These are phyloP conservation scores for Trematomus loennbergii DNA, from an alignment of 2,113 vertebrate species.

Conservation along the genomic window DNA sequence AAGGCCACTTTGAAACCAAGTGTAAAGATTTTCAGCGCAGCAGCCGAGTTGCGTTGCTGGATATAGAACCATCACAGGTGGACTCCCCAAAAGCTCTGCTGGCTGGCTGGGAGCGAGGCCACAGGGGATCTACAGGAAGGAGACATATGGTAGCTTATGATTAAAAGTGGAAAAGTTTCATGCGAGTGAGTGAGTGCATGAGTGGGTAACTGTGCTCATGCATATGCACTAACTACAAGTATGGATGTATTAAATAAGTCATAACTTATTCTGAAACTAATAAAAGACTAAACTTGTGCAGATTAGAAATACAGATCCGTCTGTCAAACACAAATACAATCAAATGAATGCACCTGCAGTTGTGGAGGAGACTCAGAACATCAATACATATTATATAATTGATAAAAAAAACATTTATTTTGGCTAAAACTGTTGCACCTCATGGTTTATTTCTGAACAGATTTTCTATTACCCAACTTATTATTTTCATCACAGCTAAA, in stretches of 20 bases:
- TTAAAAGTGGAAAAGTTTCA: conserved; percentile 70
- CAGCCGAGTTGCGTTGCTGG: conserved; percentile 41
- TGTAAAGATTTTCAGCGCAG: conserved; percentile 30
- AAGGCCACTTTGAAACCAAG: conserved; percentile 45
- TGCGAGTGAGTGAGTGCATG: conserved; percentile 11
- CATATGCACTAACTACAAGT: conserved; percentile 6
- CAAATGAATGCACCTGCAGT: conserved; percentile 5
- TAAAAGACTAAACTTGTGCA: neutral
- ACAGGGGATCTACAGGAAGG: conserved; percentile 52
- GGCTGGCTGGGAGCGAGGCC: conserved; percentile 57
- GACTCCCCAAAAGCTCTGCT: conserved; percentile 51
- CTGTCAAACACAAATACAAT: conserved; percentile 9
- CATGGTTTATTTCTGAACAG: neutral
- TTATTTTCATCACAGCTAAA: neutral
- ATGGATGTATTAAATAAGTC: conserved; percentile 6
- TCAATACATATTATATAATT: conserved; percentile 2
- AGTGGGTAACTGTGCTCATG: conserved; percentile 2
- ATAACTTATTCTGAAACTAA: neutral
- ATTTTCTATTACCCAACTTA: neutral
- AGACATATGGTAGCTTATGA: conserved; percentile 74
- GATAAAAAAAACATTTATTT: neutral
- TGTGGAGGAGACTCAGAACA: neutral
- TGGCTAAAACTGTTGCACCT: neutral
- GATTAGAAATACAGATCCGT: neutral
- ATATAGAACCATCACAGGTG: conserved; percentile 62